phyloP scores from a whole-genome alignment of 2,797 vertebrate species.

The Varecia variegata region DNA sequence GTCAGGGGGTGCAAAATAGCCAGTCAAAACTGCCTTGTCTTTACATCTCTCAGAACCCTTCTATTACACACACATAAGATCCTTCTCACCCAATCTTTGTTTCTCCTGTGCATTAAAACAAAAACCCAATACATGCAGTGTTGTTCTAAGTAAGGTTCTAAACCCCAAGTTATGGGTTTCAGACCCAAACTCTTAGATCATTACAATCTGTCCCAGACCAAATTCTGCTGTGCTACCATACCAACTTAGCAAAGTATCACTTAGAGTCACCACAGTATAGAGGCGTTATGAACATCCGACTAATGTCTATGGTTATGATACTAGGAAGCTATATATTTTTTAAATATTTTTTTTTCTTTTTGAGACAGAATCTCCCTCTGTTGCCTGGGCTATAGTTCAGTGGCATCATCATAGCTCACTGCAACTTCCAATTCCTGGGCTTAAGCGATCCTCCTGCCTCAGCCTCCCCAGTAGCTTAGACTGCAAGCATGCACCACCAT shows the following conservation, averaged over 20 bases:
- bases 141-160: background rate
- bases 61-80: background rate
- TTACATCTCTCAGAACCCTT: background rate
- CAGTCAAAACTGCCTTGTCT: background rate
- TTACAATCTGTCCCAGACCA: background rate
- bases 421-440: background rate
- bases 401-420: background rate
- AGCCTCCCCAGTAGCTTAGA: background rate
- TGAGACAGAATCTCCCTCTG: background rate
- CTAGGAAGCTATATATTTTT: background rate
- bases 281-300: background rate
- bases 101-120: background rate
- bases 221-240: background rate
- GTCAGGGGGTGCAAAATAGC: background rate
- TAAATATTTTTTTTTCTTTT: background rate
- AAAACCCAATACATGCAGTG: background rate
- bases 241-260: background rate
- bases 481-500: background rate
- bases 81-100: background rate
- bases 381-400: background rate
- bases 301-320: background rate
- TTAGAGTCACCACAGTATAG: background rate
- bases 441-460: background rate
- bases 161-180: background rate
- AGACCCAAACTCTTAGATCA: background rate